Percentiles rank a stretch among this genome's conserved stretches.
These are phyloP conservation scores for Conger conger DNA, from an alignment of 2,113 vertebrate genomes.

Conservation along the genomic window DNA sequence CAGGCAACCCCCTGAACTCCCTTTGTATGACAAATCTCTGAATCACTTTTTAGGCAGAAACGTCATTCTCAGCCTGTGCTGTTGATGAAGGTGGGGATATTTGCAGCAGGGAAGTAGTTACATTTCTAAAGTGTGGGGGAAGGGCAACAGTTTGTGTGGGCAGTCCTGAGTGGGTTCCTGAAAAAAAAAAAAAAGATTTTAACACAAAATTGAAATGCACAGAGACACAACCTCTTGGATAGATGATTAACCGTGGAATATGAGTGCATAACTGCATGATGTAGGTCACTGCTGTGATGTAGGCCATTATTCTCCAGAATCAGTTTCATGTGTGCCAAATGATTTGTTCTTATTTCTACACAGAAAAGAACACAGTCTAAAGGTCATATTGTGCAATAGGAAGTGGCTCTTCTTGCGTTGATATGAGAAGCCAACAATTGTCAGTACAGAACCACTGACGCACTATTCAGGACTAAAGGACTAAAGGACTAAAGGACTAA, in stretches of 20 bases:
- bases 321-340: no score
- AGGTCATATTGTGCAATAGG: no score
- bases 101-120: conserved; percentile 52
- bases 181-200: conserved; percentile 43
- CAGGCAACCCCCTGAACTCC: conserved; percentile 39
- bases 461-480: no score
- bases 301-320: no score
- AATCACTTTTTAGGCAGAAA: conserved; percentile 42
- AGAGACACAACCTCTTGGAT: not conserved
- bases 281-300: no score
- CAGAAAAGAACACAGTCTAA: no score
- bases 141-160: conserved; percentile 39
- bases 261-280: not conserved
- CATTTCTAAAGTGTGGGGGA: conserved; percentile 55
- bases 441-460: no score
- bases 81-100: conserved; percentile 51
- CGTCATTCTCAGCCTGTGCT: conserved; percentile 33
- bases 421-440: no score
- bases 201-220: not conserved
- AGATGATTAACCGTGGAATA: not conserved
- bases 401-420: no score
- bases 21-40: conserved; percentile 16
- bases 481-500: no score
- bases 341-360: no score
- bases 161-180: conserved; percentile 8